Conservation (phyloP, 2,797 vertebrate species). For the Anabas testudineus region DNA sequence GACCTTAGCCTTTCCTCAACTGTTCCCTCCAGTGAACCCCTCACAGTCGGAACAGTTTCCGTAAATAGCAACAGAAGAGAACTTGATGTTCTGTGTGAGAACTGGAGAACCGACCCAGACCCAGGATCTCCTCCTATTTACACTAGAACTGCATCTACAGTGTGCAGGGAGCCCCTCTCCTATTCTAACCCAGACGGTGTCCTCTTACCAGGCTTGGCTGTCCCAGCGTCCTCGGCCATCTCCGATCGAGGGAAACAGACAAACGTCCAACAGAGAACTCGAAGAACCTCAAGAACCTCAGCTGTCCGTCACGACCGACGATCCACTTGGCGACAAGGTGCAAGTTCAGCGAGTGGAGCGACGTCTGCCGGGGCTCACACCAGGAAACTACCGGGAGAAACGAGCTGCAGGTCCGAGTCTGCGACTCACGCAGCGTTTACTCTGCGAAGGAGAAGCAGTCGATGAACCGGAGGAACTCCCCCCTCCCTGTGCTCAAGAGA, state of each 20-base stretch:
- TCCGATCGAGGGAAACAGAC: neutral
- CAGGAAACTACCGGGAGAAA: neutral
- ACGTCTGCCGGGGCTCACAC: neutral
- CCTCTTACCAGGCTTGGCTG: constrained; percentile 82
- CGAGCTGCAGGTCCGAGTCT: constrained; percentile 1
- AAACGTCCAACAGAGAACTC: neutral
- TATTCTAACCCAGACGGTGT: neutral
- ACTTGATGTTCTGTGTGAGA: neutral
- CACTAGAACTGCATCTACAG: neutral
- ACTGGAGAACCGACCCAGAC: too few relatives aligned
- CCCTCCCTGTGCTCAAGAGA: constrained; percentile 50
- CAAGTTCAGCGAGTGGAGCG: too few relatives aligned
- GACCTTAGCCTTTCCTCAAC: too few relatives aligned
- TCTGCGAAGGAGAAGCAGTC: neutral
- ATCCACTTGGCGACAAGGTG: neutral
- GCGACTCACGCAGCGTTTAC: constrained; percentile 4
- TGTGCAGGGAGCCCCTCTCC: neutral
- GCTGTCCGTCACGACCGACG: constrained; percentile 18
- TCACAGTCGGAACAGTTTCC: too few relatives aligned
- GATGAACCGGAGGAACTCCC: constrained; percentile 29
- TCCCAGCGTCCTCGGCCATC: constrained; percentile 79
- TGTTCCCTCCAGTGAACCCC: neutral
- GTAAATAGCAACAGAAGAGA: neutral
- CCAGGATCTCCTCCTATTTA: too few relatives aligned
- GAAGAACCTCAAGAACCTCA: constrained; percentile 4